Base-by-base conservation (phyloP, 2,888 invertebrate species). In the Hydrotaea cyrtoneurina region DNA sequence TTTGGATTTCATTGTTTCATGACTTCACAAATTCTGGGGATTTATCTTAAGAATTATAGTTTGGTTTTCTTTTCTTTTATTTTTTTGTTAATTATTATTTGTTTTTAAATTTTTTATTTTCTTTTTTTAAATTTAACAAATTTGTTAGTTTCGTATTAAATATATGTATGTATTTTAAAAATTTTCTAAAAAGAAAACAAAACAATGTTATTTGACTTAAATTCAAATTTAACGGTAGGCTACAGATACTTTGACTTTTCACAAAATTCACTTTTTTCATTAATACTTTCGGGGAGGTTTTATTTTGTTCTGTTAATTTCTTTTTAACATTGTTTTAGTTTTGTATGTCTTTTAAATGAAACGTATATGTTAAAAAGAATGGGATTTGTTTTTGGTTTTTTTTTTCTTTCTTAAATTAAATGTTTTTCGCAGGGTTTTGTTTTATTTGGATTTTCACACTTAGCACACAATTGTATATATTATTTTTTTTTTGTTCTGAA, bases 191-290 rank as follows among this genome's bases (percentile, higher is more conserved):
- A 66, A 69, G 39, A 43, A 66, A 69, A 82, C 74, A 69, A 81
- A 84, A 83, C 72, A 66, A 46, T 69, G 75, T 26, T 53, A 59
- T 57, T 66, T 77, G 73, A 75, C 31, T 73, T 80, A 79, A 82
- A 86, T 80, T 83, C 26, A 77, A 83, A n/a, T 62, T 74, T 80
- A 86, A 85, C 86, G 80, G 79, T 81, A 79, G 86, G 82, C 77
- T 86, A 79, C 83, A 75, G 72, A 73, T 81, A 59, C 64, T 31
- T 75, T 64, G 17, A 55, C 50, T 15, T 46, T 71, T 78, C 26
- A 36, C 46, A 69, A 69, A 46, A 46, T 74, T 79, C 75, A 78
- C 64, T 72, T 74, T 72, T 74, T 86, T 86, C 36, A 64, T 72
- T 82, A 80, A 80, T 75, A 78, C 80, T 86, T 82, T 80, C 57